Evolutionary conservation across 1,140 invertebrate genomes (phyloP), one percentile per base, ranked within the genome.

Genomic region (Rhynchophorus ferrugineus): DNA sequence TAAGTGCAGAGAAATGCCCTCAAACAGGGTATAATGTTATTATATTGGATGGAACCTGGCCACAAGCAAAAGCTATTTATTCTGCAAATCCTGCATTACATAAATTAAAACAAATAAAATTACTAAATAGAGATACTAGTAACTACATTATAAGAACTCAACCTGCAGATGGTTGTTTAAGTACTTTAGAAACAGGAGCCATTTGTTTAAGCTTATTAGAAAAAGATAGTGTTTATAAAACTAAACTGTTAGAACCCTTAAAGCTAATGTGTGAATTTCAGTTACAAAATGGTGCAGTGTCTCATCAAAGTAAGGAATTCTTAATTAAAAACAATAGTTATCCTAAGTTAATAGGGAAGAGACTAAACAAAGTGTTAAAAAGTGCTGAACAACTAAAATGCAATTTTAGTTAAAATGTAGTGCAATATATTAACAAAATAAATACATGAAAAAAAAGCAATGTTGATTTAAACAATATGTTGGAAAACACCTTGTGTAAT

Each of bases 81-180:
- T 78, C 84, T 33, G 79, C 82, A 36, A 86, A 82, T 68, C 75
- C 80, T n/a, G 70, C 77, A 21, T 67, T 89, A 34, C 80, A 81
- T 61, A 71, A 69, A 39, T 64, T 89, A 36, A 78, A 73, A 57
- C 82, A 87, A 63, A 85, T 91, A 1, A 91, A 92, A 71, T 72
- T 95, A 21, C 71, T 87, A 35, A 77, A 79, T 3, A 77, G 73
- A 37, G 77, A 75, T 52, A 77, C 74, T 37, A 95, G 91, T 69
- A 82, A 87, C 69, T 96, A 95, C 69, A 87, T 93, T 44, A 93
- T 96, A 57, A 78, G 92, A 57, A 95, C 91, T 3, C 92, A 96
- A 67, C 92, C 92, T 3, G 89, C 87, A 18, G 89, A 94, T 69
- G 85, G 84, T 20, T 92, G 90, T 64, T 73, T 96, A 9, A 95